Evolutionary conservation across 35 echinoderm and acorn worm species (phyloP).

Genomic region (Ptychodera flava): DNA sequence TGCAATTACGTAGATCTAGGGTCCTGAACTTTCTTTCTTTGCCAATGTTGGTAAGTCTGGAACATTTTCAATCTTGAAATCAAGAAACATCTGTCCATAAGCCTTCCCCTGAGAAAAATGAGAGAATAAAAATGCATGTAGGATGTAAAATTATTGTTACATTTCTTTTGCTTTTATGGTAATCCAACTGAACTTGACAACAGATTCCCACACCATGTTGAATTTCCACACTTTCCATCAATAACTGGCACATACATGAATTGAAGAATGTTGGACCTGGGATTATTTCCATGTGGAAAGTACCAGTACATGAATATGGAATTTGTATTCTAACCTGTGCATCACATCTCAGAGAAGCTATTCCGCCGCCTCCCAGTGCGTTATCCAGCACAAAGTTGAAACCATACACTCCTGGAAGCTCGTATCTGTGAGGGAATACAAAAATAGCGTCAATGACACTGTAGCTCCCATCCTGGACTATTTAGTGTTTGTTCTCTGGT

Average conservation of each 20-base stretch:
- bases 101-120: conserved; percentile 69
- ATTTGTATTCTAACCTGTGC: conserved; percentile 71
- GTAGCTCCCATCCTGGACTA: too few relatives aligned
- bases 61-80: conserved; percentile 71
- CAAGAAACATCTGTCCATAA: conserved; percentile 84
- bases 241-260: too few relatives aligned
- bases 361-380: conserved; percentile 74
- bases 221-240: too few relatives aligned
- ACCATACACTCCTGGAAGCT: conserved; percentile 65
- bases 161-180: too few relatives aligned
- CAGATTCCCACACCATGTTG: too few relatives aligned
- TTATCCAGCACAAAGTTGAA: conserved; percentile 78
- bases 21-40: conserved; percentile 40
- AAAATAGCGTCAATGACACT: too few relatives aligned
- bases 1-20: too few relatives aligned
- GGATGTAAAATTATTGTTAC: not conserved
- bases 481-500: too few relatives aligned
- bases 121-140: conserved; percentile 4
- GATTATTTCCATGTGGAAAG: too few relatives aligned
- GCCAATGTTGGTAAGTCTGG: conserved; percentile 56
- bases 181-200: too few relatives aligned
- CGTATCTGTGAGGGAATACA: conserved; percentile 83
- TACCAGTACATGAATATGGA: too few relatives aligned
- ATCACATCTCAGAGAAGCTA: conserved; percentile 75
- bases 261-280: too few relatives aligned